These are phyloP conservation scores for Apostichopus californicus DNA, from an alignment of 35 echinoderm and acorn worm genomes.

Conservation along the genomic window DNA sequence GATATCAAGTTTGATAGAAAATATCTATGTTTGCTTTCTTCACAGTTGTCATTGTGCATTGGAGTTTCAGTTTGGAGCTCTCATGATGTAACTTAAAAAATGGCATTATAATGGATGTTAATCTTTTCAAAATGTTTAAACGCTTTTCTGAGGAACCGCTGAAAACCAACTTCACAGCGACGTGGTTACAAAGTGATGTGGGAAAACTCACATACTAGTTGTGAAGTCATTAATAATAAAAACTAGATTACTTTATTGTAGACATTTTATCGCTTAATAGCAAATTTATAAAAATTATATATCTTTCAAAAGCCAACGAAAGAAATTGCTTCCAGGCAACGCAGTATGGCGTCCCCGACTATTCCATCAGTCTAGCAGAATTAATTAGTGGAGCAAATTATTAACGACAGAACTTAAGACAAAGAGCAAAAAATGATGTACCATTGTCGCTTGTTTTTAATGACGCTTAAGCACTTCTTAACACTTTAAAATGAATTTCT, in stretches of 20 bases:
- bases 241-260: not conserved
- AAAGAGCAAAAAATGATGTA: not conserved
- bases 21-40: too few relatives aligned
- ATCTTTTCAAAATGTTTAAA: too few relatives aligned
- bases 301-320: not conserved
- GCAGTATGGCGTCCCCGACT: not conserved
- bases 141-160: too few relatives aligned
- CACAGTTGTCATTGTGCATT: too few relatives aligned
- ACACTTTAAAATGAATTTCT: not conserved
- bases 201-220: not conserved
- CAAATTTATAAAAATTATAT: not conserved
- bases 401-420: not conserved
- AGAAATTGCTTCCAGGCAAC: not conserved
- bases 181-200: not conserved
- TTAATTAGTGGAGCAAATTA: not conserved
- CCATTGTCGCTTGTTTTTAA: not conserved
- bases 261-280: not conserved
- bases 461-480: not conserved
- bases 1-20: too few relatives aligned
- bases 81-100: too few relatives aligned
- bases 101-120: too few relatives aligned
- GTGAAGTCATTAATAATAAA: not conserved
- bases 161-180: too few relatives aligned
- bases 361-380: not conserved
- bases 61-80: too few relatives aligned